Conservation (phyloP, 2,113 vertebrate species). For the Lanius collurio region DNA sequence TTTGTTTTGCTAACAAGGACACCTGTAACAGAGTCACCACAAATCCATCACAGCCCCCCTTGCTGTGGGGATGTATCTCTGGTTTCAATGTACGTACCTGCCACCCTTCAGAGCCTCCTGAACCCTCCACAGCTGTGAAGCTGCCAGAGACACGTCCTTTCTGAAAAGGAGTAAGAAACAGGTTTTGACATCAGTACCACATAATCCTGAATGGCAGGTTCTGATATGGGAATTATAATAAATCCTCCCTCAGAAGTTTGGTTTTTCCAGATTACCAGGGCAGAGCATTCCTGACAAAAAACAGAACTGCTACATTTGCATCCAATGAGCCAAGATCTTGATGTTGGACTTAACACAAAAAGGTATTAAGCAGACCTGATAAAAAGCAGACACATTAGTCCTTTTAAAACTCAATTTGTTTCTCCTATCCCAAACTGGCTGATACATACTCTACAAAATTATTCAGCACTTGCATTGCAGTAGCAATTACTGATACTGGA, state of each 20-base stretch:
- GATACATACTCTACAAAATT: background rate
- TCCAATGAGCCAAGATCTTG: background rate
- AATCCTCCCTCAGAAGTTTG: background rate
- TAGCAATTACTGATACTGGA: background rate
- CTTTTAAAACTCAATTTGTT: background rate
- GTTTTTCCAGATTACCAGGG: background rate
- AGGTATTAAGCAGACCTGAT: background rate
- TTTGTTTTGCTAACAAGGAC: background rate
- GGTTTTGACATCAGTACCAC: background rate
- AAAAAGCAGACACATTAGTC: background rate
- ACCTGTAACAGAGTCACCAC: background rate
- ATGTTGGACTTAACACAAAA: background rate
- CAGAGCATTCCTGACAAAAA: background rate
- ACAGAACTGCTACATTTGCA: background rate
- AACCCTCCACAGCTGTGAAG: background rate
- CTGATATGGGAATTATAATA: background rate
- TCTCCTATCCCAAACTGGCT: background rate
- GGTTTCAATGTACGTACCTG: background rate
- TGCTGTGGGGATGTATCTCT: background rate
- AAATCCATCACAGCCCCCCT: fast-evolving
- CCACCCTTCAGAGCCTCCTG: background rate
- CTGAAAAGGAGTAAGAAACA: background rate
- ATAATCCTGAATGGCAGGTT: background rate
- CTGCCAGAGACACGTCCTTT: background rate
- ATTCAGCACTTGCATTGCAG: background rate